phyloP scores from a whole-genome alignment of 2,797 vertebrate genomes.

The Eulemur mongoz region DNA sequence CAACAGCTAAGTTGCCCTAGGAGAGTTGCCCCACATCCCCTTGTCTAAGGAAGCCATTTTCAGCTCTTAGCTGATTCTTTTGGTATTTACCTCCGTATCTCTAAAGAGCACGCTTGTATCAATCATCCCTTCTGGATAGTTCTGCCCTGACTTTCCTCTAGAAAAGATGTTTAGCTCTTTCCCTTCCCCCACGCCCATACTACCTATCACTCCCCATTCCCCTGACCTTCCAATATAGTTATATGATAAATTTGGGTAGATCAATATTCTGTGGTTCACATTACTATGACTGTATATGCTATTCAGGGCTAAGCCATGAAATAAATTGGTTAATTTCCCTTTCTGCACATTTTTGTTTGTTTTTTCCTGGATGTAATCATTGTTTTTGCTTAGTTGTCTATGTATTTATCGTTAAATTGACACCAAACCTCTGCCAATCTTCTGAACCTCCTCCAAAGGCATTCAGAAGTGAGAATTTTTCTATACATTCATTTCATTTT shows the following conservation, averaged over 20 bases:
- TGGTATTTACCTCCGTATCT: background rate
- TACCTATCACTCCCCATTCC: background rate
- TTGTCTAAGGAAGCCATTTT: background rate
- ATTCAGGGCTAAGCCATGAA: background rate
- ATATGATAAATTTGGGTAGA: background rate
- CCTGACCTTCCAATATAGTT: background rate
- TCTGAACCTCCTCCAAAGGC: background rate
- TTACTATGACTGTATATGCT: background rate
- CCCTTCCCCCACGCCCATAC: background rate
- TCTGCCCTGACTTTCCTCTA: background rate
- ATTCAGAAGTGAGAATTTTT: background rate
- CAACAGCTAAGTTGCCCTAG: background rate
- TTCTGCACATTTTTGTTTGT: background rate
- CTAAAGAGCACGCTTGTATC: background rate
- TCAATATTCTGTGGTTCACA: background rate
- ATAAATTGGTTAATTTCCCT: background rate
- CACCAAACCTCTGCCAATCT: background rate
- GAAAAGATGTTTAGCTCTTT: background rate
- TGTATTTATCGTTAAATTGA: background rate
- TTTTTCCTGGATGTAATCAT: conserved; percentile 9
- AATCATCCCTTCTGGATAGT: background rate
- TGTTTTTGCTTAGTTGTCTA: conserved; percentile 43
- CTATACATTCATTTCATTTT: background rate
- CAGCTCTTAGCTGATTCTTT: background rate
- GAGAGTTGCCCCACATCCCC: too few species aligned